Evolutionary conservation across 2,888 invertebrate genomes (phyloP), one percentile per base, ranked within the genome.

Genomic region (Scaptomyza tumidula): DNA sequence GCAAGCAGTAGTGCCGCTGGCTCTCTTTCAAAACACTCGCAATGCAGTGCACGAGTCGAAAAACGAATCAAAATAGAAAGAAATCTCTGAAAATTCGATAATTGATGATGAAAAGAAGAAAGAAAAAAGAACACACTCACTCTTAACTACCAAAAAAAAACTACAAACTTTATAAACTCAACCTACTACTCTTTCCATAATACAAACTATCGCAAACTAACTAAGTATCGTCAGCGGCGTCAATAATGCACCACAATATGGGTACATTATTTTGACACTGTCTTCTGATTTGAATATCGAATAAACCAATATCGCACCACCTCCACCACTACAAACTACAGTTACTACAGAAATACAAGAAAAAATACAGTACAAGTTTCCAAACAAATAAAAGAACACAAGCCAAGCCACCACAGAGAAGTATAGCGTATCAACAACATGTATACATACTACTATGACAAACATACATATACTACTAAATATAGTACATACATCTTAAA

Each of bases 191-290:
- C 74, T 85, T 79, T 89, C 80, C 80, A 87, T 85, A 87, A 83
- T 89, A 77, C 88, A 83, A 83, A 83, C 88, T 83, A 88, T 86
- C 89, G 87, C 89, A 81, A 87, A 80, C 71, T 24, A 24, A 24
- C 71, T 24, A 24, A 24, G 2, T 79, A 67, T 58, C 56, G 50
- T 71, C 72, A 87, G 78, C 88, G 88, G 83, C 77, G 89, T 87
- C 89, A 82, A 89, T 79, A 89, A 90, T 89, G 90, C 88, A 80
- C 87, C 87, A 83, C 68, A 57, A 83, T 78, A 75, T 89, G 92
- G 92, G 92, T 92, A 88, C 91, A 91, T 92, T 92, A 89, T 92
- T 92, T 92, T 92, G 92, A 92, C 92, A 92, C 92, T 92, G 92
- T 92, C 92, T 92, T 92, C 92, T 92, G 92, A 92, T 92, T 92